Evolutionary conservation across 2,888 invertebrate species (phyloP), one percentile per base, ranked within the genome.

Genomic region (Sussaba pulchella): DNA sequence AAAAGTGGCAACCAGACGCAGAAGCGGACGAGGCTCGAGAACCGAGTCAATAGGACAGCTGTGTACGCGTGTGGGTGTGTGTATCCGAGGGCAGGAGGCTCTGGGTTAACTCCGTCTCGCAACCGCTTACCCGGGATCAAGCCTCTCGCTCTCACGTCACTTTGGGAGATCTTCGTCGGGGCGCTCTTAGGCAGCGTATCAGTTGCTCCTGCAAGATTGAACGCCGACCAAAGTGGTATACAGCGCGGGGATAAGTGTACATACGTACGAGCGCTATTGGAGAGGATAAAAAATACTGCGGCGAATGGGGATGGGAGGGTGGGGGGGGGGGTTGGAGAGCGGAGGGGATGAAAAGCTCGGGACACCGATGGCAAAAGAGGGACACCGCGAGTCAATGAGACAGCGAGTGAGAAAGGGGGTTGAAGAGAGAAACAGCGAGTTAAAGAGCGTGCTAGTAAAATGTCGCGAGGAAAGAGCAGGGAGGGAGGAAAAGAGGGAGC

Each of bases 301-400:
- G n/a, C n/a, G 6, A 8, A 26, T 41, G 69, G 70, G 63, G 45
- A 76, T 61, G 41, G 43, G 47, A 77, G 50, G 57, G 52, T 61
- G n/a, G n/a, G n/a, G n/a, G n/a, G n/a, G n/a, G n/a, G n/a, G n/a
- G n/a, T n/a, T n/a, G n/a, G n/a, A n/a, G n/a, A n/a, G n/a, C n/a
- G n/a, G n/a, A n/a, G n/a, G 52, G 63, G 63, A 69, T 73, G 72
- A 63, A 63, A 76, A 21, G 24, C n/a, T 43, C 17, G 63, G 12
- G 45, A 71, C 45, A 54, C 52, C 6, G 52, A 8, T 54, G 26
- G 24, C 26, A 26, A 54, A 54, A 54, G 26, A 26, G 12, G 24
- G 24, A 10, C n/a, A 54, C 52, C 52, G 6, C 19, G 47, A 47
- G 19, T 47, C 19, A 47, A 47, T 47, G 47, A 47, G 47, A 47